Percentiles rank a stretch among this genome's conserved stretches.
These are phyloP conservation scores for Stegodyphus dumicola DNA, from an alignment of 1,140 invertebrate species.

Conservation along the genomic window DNA sequence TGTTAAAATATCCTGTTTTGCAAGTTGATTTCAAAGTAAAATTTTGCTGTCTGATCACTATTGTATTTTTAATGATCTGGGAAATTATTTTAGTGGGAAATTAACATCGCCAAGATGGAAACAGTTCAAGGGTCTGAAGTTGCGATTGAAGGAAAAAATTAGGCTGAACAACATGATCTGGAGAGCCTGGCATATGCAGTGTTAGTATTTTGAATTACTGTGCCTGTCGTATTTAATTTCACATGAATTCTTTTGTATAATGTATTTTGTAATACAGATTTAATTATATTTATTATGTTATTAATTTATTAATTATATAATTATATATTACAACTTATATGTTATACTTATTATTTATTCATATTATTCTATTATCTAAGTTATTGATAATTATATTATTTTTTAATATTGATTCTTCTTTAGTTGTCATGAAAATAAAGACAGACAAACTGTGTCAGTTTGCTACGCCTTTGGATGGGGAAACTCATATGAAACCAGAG, in stretches of 20 bases:
- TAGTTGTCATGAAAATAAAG: constrained; percentile 92
- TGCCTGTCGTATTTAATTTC: too few relatives aligned
- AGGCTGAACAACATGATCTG: constrained; percentile 99
- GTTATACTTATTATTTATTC: constrained; percentile 63
- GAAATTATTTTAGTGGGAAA: constrained; percentile 84
- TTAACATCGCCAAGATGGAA: constrained; percentile 99
- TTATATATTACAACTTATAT: too few relatives aligned
- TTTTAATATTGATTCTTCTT: constrained; percentile 68
- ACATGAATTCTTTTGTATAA: too few relatives aligned
- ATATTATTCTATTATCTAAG: neutral
- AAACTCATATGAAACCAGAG: constrained; percentile 95
- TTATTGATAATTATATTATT: too few relatives aligned
- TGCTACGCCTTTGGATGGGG: constrained; percentile 91
- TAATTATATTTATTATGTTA: constrained; percentile 15
- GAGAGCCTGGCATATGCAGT: constrained; percentile 99
- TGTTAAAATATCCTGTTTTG: too few relatives aligned
- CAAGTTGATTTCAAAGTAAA: too few relatives aligned
- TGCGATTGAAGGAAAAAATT: constrained; percentile 98
- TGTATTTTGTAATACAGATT: neutral
- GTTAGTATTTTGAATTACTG: constrained; percentile 74
- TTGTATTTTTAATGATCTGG: neutral
- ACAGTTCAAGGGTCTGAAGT: constrained; percentile 95
- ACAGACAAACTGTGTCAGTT: constrained; percentile 91
- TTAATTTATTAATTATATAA: constrained; percentile 38
- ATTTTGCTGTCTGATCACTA: too few relatives aligned